These are phyloP conservation scores for Merluccius polli DNA, from an alignment of 2,797 vertebrate species.

Conservation along the genomic window DNA sequence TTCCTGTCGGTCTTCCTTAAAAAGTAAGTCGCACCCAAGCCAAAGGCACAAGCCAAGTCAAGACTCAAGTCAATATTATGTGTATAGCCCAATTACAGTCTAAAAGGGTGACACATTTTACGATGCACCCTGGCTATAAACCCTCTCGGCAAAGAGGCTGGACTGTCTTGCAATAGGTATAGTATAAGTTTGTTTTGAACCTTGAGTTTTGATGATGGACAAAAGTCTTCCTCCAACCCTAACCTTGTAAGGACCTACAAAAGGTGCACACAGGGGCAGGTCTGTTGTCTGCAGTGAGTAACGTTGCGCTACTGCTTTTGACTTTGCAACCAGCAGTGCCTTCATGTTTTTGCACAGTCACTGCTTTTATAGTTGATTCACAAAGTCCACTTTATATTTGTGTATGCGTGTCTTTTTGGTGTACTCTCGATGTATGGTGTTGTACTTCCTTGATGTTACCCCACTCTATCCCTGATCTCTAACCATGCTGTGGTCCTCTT, in stretches of 20 bases:
- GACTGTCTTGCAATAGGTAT: neutral
- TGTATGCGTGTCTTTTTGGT: neutral
- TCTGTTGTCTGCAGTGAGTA: neutral
- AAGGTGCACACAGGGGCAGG: neutral
- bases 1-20: slow-evolving; percentile 98
- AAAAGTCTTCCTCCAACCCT: too few relatives aligned
- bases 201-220: neutral
- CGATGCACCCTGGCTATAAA: neutral
- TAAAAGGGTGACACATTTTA: neutral
- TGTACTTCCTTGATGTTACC: neutral
- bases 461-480: neutral
- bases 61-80: neutral
- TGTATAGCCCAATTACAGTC: neutral
- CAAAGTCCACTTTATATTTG: neutral
- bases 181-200: neutral
- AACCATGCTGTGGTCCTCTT: neutral
- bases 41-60: neutral
- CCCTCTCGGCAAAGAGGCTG: neutral
- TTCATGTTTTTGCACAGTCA: neutral
- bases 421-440: neutral
- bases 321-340: neutral
- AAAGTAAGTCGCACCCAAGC: slow-evolving; percentile 76
- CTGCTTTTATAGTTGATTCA: neutral
- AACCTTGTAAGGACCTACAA: too few relatives aligned
- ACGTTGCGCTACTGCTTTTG: neutral